Percentiles rank a stretch among this genome's conserved stretches.
phyloP scores from a whole-genome alignment of 2,113 vertebrate species.

The Brienomyrus longianalis region DNA sequence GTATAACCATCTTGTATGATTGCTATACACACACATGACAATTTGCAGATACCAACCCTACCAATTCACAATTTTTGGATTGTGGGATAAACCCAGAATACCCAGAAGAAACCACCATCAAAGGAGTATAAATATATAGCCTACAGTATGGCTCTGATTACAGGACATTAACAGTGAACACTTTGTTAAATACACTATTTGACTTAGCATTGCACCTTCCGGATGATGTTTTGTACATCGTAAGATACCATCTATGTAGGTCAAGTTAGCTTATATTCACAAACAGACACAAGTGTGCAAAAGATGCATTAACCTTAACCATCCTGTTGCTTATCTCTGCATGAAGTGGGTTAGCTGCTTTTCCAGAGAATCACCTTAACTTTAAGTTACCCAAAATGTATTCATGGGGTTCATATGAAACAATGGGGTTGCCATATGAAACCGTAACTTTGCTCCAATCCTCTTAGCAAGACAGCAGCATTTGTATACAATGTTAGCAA shows the following conservation, averaged over 20 bases:
- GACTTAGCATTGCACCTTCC: neutral
- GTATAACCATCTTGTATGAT: neutral
- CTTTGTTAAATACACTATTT: neutral
- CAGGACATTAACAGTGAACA: neutral
- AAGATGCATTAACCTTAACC: neutral
- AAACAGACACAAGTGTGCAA: neutral
- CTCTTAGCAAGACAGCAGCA: neutral
- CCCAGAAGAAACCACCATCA: neutral
- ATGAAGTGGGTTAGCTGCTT: neutral
- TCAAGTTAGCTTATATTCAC: neutral
- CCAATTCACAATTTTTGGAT: neutral
- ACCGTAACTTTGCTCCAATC: neutral
- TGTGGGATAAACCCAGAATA: neutral
- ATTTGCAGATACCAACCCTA: neutral
- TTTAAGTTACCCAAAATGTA: neutral
- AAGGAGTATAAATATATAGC: neutral
- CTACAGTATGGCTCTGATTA: neutral
- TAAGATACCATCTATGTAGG: neutral
- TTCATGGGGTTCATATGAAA: neutral
- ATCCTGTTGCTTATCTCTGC: neutral
- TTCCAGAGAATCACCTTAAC: neutral
- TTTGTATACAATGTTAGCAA: too few species aligned
- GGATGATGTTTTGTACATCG: neutral
- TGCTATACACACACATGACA: neutral
- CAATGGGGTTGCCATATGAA: neutral